Evolutionary conservation across 2,888 invertebrate genomes (phyloP).

Genomic region (Agrochola lota): DNA sequence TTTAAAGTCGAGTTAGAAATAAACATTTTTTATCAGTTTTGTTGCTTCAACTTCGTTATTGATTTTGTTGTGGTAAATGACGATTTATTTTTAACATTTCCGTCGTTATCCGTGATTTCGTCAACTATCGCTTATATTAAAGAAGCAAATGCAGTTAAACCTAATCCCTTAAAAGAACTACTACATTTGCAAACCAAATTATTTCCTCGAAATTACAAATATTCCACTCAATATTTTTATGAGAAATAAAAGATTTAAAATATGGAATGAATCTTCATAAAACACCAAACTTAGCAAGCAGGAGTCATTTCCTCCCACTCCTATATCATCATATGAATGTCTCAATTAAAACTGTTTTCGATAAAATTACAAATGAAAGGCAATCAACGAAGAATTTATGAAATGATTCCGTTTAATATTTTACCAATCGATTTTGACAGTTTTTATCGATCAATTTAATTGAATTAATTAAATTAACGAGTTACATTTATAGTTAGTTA

Average conservation of each 20-base stretch:
- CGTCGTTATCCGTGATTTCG: neutral
- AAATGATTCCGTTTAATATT: conserved; percentile 56
- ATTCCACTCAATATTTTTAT: conserved; percentile 22
- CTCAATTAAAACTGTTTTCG: conserved; percentile 60
- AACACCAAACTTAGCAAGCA: conserved; percentile 30
- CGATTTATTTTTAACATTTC: neutral
- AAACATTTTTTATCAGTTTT: neutral
- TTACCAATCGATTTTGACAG: conserved; percentile 61
- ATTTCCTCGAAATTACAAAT: conserved; percentile 8
- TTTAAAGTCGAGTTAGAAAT: neutral
- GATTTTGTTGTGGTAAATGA: neutral
- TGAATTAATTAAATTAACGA: conserved; percentile 64
- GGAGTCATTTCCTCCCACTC: conserved; percentile 44
- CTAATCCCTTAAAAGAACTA: neutral
- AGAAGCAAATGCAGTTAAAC: neutral
- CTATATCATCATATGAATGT: conserved; percentile 38
- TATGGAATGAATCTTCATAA: conserved; percentile 40
- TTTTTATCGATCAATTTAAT: conserved; percentile 59
- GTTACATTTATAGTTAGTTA: conserved; percentile 46
- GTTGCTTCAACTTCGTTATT: no score
- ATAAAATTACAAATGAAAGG: conserved; percentile 55
- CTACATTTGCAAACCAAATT: neutral
- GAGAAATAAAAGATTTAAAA: conserved; percentile 26
- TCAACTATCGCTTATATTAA: neutral
- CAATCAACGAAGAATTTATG: conserved; percentile 62